Base-by-base conservation (phyloP, 2,113 vertebrate species). In the Corythornis vintsioides region DNA sequence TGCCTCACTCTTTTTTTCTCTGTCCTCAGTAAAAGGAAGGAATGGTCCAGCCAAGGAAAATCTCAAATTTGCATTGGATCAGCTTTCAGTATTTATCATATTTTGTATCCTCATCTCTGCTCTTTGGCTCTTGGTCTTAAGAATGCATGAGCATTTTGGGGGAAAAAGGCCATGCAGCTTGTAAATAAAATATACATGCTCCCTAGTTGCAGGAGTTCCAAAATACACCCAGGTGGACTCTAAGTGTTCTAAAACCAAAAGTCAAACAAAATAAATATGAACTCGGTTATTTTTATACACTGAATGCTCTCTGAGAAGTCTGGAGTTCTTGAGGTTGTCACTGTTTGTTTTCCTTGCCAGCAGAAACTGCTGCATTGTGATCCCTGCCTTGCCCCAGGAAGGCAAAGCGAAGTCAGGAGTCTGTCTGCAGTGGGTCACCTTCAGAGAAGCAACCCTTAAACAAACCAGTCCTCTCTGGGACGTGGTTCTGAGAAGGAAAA, bases 321-420 rank as follows among this genome's bases (percentile, higher is more conserved):
- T 55, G 14, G 52, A 95, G 35, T 42, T 66, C 66, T 92, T 73
- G 33, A 85, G 85, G 81, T 79, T 94, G 83, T 76, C 77, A 77
- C 47, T 89, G 60, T 88, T 88, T 90, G 69, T 93, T 93, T 90
- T 89, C 92, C 64, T 83, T 92, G 82, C 75, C 85, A 94, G 69
- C 47, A 90, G 79, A 38, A 38, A 92, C 71, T 89, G 94, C 92
- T 86, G 82, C 94, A 89, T 92, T 95, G 60, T 88, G 88, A 87
- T 94, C 59, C 85, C 59, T 89, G 55, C 67, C 89, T 94, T 93
- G 81, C 86, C 88, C 1, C 59, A 81, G 86, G 84, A 95, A 94
- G 78, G 71, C 77, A 89, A 92, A 96, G 61, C 47, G 91, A 89
- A 94, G 64, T 77, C 0, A 0, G 33, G 67, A 85, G 40, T 65